Percentiles rank a stretch among this genome's conserved stretches.
Evolutionary conservation across 2,113 vertebrate genomes (phyloP).

Genomic region (Leptocoma aspasia): DNA sequence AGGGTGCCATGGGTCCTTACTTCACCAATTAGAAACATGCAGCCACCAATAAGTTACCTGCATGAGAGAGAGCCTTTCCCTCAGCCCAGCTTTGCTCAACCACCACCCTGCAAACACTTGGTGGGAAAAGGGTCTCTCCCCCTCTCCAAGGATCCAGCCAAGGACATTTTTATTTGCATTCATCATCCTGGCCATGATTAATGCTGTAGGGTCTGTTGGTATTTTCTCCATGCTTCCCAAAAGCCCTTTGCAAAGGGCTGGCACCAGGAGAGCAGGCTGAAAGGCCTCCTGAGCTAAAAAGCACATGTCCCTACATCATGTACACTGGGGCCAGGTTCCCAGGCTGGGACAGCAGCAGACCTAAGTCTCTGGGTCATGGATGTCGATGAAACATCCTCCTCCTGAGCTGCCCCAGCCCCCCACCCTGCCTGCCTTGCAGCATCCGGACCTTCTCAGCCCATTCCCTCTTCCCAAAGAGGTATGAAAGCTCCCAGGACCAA

Average conservation of each 20-base stretch:
- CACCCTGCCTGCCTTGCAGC: not conserved
- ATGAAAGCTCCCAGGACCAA: not conserved
- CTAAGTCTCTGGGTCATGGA: not conserved
- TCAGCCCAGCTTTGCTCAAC: not conserved
- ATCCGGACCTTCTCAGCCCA: not conserved
- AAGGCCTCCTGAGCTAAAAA: not conserved
- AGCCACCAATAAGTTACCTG: not conserved
- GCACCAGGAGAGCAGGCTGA: not conserved
- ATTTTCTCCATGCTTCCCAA: not conserved
- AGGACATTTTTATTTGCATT: not conserved
- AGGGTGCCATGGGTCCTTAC: not conserved
- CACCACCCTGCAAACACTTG: not conserved
- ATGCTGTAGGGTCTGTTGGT: not conserved
- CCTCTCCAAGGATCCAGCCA: not conserved
- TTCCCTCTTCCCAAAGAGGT: not conserved
- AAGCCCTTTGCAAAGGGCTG: not conserved
- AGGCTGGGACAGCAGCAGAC: not conserved
- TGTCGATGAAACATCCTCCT: not conserved
- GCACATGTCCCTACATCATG: not conserved
- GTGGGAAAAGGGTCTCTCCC: not conserved
- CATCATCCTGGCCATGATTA: not conserved
- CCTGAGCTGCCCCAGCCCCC: not conserved
- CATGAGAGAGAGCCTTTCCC: not conserved
- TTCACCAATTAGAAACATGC: not conserved
- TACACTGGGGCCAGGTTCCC: not conserved